A percentile compares a stretch with the other conserved stretches of the same genome.
These are phyloP conservation scores for Stenoptilia bipunctidactyla DNA, from an alignment of 2,888 invertebrate genomes.

Conservation along the genomic window DNA sequence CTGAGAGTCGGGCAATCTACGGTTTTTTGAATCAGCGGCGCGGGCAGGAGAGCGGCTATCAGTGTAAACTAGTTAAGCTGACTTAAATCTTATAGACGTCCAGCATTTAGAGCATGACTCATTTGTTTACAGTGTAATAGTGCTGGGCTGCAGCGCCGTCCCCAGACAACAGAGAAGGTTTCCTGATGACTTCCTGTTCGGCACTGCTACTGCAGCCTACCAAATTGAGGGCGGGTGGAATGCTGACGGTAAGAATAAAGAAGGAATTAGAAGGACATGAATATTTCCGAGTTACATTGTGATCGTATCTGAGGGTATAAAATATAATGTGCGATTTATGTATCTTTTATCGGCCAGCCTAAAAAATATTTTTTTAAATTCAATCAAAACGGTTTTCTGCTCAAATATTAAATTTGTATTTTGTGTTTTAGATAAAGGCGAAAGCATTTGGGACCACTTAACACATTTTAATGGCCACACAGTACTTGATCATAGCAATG, in stretches of 20 bases:
- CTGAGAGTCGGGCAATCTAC: too few relatives aligned
- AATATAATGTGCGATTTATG: too few relatives aligned
- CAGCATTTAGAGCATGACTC: too few relatives aligned
- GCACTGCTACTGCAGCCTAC: conserved; percentile 39
- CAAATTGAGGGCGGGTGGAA: conserved; percentile 15
- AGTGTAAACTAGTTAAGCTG: background rate
- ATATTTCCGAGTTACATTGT: too few relatives aligned
- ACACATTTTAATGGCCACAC: conserved; percentile 29
- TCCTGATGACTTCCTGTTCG: conserved; percentile 39
- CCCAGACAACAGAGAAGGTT: conserved; percentile 22
- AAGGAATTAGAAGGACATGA: too few relatives aligned
- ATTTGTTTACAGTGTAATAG: conserved; percentile 15
- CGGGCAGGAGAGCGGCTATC: too few relatives aligned
- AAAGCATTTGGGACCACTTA: conserved; percentile 39
- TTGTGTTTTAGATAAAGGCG: conserved; percentile 28
- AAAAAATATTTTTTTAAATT: too few relatives aligned
- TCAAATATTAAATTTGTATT: background rate
- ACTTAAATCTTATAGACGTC: background rate
- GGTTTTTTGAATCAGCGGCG: too few relatives aligned
- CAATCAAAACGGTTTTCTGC: too few relatives aligned
- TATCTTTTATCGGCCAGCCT: too few relatives aligned
- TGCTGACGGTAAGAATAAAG: conserved; percentile 21
- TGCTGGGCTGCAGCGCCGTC: conserved; percentile 14
- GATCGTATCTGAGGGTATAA: too few relatives aligned
- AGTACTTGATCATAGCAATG: conserved; percentile 49